A percentile compares a stretch with the other conserved stretches of the same genome.
Evolutionary conservation across 2,888 invertebrate species (phyloP).

Genomic region (Podabrus alpinus): DNA sequence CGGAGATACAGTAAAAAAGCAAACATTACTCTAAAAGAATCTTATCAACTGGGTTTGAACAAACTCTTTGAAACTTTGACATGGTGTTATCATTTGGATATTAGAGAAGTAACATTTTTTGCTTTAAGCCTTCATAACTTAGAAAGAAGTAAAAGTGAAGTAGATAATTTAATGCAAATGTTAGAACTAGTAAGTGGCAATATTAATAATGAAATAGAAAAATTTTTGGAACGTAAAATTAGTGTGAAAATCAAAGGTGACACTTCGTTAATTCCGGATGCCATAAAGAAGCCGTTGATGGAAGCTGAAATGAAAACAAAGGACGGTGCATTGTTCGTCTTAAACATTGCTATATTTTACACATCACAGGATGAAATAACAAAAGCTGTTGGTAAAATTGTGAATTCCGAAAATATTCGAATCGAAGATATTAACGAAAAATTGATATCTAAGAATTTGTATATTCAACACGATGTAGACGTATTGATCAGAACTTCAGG

Average conservation of each 20-base stretch:
- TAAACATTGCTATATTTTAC: not conserved
- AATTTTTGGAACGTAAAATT: not conserved
- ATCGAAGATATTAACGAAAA: not conserved
- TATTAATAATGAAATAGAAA: not conserved
- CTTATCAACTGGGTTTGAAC: conserved; percentile 84
- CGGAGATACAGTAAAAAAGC: conserved; percentile 86
- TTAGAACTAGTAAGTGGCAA: not conserved
- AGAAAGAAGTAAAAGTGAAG: conserved; percentile 88
- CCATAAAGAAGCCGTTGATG: not conserved
- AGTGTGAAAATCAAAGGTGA: not conserved
- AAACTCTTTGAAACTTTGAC: conserved; percentile 79
- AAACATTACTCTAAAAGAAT: conserved; percentile 73
- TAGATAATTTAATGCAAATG: conserved; percentile 76
- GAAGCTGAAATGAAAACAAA: not conserved
- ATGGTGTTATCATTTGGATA: conserved; percentile 86
- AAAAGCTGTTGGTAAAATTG: not conserved
- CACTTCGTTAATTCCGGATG: not conserved
- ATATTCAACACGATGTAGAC: not conserved
- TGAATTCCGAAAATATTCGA: not conserved
- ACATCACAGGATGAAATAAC: not conserved
- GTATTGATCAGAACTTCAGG: conserved; percentile 74
- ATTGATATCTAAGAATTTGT: not conserved
- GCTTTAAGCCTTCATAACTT: conserved; percentile 99
- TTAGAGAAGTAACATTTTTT: conserved; percentile 95
- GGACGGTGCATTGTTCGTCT: not conserved